phyloP scores from a whole-genome alignment of 35 echinoderm and acorn worm genomes.

The Holothuria glaberrima region DNA sequence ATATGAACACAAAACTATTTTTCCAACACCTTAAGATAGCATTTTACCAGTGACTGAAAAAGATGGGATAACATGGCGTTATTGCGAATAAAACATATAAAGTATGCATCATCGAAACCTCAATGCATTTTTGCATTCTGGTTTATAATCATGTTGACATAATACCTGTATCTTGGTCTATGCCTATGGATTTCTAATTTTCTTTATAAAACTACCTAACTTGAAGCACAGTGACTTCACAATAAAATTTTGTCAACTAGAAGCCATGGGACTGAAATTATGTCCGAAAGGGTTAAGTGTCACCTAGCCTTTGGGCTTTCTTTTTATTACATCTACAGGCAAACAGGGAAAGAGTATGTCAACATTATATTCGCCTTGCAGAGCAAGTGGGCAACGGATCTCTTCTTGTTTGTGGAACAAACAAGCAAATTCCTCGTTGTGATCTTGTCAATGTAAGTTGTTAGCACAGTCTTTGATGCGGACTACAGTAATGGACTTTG shows the following conservation, averaged over 20 bases:
- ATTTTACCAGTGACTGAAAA: too few species aligned
- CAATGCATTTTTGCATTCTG: too few species aligned
- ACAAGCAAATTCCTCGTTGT: background rate
- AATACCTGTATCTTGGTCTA: too few species aligned
- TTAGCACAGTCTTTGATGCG: background rate
- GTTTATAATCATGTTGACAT: too few species aligned
- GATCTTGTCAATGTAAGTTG: background rate
- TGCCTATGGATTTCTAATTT: background rate
- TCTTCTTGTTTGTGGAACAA: slow-evolving; percentile 19
- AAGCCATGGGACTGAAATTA: background rate
- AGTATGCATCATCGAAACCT: too few species aligned
- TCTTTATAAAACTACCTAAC: background rate
- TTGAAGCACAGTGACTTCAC: too few species aligned
- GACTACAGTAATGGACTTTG: too few species aligned
- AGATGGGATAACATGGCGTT: too few species aligned
- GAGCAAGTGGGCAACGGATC: background rate
- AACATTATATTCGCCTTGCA: slow-evolving; percentile 29
- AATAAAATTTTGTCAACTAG: too few species aligned
- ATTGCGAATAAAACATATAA: too few species aligned
- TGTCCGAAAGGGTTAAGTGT: background rate
- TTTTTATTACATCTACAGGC: background rate
- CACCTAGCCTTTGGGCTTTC: background rate
- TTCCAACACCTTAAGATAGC: too few species aligned
- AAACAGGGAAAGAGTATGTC: background rate
- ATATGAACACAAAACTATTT: too few species aligned